Conservation (phyloP, 1,140 invertebrate species). For the Melitaea cinxia region DNA sequence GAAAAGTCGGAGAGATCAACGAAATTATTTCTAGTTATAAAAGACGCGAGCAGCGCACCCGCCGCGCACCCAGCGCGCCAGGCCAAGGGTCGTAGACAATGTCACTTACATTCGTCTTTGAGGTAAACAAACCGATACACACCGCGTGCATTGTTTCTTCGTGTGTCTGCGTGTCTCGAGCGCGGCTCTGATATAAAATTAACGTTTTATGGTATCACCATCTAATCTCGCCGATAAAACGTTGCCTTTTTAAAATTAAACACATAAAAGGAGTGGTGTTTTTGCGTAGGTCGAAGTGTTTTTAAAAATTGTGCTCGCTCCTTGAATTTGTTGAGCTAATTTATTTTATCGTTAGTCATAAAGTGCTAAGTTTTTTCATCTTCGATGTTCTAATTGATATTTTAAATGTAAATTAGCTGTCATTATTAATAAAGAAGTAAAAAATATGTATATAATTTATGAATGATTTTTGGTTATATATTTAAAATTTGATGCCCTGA, state of each 20-base stretch:
- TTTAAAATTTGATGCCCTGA: too few species aligned
- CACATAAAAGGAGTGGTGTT: neutral
- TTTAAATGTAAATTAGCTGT: too few species aligned
- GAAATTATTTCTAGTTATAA: too few species aligned
- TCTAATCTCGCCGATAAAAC: slow-evolving; percentile 13
- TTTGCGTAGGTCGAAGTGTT: neutral
- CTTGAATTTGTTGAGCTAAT: neutral
- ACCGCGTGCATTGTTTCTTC: slow-evolving; percentile 37
- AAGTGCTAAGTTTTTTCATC: neutral
- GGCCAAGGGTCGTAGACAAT: slow-evolving; percentile 63
- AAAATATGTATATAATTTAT: too few species aligned
- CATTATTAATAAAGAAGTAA: too few species aligned
- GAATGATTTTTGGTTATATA: too few species aligned
- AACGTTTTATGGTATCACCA: slow-evolving; percentile 22
- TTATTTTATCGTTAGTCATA: neutral
- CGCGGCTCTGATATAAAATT: slow-evolving; percentile 36
- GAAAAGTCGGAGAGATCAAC: too few species aligned
- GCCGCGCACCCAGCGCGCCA: neutral
- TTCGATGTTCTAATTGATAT: neutral
- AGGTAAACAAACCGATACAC: slow-evolving; percentile 65
- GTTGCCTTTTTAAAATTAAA: slow-evolving; percentile 8
- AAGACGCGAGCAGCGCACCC: neutral
- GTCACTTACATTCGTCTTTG: slow-evolving; percentile 74
- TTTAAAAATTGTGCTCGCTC: neutral
- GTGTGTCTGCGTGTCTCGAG: slow-evolving; percentile 21